phyloP scores from a whole-genome alignment of 2,113 vertebrate genomes.

The Daubentonia madagascariensis region DNA sequence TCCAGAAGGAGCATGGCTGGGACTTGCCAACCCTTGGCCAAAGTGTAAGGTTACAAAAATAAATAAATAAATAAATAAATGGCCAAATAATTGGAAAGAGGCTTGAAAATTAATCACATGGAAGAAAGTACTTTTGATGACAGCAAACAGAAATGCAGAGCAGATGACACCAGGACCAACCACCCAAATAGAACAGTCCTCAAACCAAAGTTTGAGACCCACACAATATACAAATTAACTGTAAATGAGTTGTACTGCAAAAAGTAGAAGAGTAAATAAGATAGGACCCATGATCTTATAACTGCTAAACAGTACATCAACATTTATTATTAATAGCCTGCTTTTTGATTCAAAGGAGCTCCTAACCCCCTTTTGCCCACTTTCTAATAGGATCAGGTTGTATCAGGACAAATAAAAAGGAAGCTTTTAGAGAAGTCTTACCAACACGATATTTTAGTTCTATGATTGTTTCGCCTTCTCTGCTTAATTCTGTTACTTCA shows the following conservation, averaged over 20 bases:
- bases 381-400: background rate
- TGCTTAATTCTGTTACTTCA: conserved; percentile 80
- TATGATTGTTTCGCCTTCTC: conserved; percentile 77
- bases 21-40: background rate
- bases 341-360: conserved; percentile 40
- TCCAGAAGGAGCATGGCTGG: background rate
- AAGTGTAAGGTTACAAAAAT: background rate
- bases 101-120: background rate
- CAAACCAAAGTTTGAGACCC: background rate
- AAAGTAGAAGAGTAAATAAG: background rate
- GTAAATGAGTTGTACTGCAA: background rate
- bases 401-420: background rate
- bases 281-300: conserved; percentile 9
- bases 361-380: background rate
- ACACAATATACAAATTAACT: background rate
- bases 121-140: background rate
- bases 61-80: background rate
- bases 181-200: background rate
- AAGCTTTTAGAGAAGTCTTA: conserved; percentile 66
- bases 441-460: conserved; percentile 70
- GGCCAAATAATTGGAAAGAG: background rate
- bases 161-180: background rate
- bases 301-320: background rate
- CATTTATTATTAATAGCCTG: background rate
- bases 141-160: background rate